Base-by-base conservation (phyloP, 1,140 invertebrate species). In the Ericerus pela region DNA sequence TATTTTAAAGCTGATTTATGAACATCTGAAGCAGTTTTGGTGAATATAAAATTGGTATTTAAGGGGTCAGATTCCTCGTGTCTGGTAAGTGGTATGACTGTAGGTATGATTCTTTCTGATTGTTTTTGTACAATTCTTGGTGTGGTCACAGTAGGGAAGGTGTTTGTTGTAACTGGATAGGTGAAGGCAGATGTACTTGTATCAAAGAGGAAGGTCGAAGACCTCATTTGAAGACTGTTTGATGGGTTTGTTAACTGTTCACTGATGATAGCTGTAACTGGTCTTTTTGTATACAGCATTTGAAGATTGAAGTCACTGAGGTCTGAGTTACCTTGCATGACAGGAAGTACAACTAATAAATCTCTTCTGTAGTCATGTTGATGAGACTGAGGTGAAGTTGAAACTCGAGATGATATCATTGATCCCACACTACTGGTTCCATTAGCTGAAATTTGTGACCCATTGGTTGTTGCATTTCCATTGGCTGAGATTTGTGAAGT, bases 281-380 rank as follows among this genome's bases (percentile, higher is more conserved):
- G 41, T 24, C 12, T 47, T 24, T 47, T 18, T 24, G 41, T 47
- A 47, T 47, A 47, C 41, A 18, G 26, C 41, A 47, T 47, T 24
- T 47, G 41, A 12, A 24, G 14, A 47, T 47, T 24, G 41, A 24
- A 14, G 5, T 24, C 41, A 24, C 14, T 47, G n/a, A n/a, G n/a
- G n/a, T n/a, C n/a, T n/a, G n/a, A n/a, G 20, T 2, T 24, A 22
- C 26, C 26, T 20, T 18, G 16, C 4, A 24, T 47, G 22, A 47
- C 41, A 2, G 41, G 41, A 24, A 47, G 26, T 47, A 47, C 41
- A 5, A 47, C 8, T 24, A 47, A 24, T 14, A 47, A 4, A 47
- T 47, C 41, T 47, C 18, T 47, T 22, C 26, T 24, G 20, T 47
- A 47, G n/a, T n/a, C n/a, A n/a, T n/a, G n/a, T n/a, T n/a, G n/a